Evolutionary conservation across 2,113 vertebrate genomes (phyloP), one percentile per base, ranked within the genome.

Genomic region (Campylomormyrus numenius): DNA sequence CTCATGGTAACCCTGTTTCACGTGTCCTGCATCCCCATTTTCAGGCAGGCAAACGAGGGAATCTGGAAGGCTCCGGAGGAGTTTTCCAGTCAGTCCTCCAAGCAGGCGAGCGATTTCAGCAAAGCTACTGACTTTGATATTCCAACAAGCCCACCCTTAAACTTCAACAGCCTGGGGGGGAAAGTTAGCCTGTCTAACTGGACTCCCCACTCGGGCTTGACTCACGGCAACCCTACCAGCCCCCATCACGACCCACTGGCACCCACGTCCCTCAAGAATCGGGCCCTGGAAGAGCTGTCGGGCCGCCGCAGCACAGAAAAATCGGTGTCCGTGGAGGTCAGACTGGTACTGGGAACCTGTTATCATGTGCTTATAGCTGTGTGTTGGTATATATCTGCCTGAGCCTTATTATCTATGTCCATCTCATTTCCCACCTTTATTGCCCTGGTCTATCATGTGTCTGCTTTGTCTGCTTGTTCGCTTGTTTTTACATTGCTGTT

Each of bases 31-130:
- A 17, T 88, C 24, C 56, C 0, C 85, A 3, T 92, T 52, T 2
- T 15, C 94, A 99, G 98, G 95, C 98, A 99, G 96, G 96, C 96
- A 89, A 98, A 97, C 0, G 98, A 98, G 90, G 97, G 97, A 0
- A 93, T 96, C 45, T 98, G 98, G 98, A 97, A 96, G 89, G 95
- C 96, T 39, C 96, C 96, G 62, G 94, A 96, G 90, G 97, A 95
- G 92, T 97, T 96, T 88, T 94, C 97, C 70, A 97, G 66, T 93
- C 96, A 97, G 56, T 97, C 96, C 27, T 95, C 96, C 56, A 99
- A 99, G 95, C 97, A 98, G 92, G 94, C 94, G 89, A 95, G 96
- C 0, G 97, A 99, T 70, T 97, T 97, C 93, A 93, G 95, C 92
- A 98, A 97, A 93, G 96, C 94, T 90, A 89, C 97, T 70, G 97